Percentiles rank a stretch among this genome's conserved stretches.
phyloP scores from a whole-genome alignment of 1,140 invertebrate genomes.

The Patella vulgata region DNA sequence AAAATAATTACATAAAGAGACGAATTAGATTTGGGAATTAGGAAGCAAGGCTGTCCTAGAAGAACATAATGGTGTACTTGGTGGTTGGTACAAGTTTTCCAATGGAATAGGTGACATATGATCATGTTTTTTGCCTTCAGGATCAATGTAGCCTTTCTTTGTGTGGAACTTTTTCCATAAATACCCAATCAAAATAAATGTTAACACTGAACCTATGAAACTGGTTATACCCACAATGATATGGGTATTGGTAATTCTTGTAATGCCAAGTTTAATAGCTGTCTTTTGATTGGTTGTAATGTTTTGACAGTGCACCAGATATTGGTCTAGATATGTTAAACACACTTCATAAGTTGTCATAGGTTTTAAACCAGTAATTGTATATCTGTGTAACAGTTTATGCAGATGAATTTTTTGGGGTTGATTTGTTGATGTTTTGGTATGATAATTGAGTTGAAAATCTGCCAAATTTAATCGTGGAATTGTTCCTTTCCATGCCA shows the following conservation, averaged over 20 bases:
- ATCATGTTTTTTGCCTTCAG: conserved; percentile 42
- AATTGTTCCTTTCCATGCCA: conserved; percentile 68
- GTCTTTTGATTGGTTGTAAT: conserved; percentile 50
- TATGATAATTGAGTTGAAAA: conserved; percentile 65
- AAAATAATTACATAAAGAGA: too few relatives aligned
- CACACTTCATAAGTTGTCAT: conserved; percentile 67
- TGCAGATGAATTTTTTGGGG: conserved; percentile 43
- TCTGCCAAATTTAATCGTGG: conserved; percentile 58
- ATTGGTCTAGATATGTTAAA: conserved; percentile 60
- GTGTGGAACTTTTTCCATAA: conserved; percentile 57
- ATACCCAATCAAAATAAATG: conserved; percentile 52
- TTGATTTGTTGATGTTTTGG: conserved; percentile 6
- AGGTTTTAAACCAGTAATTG: conserved; percentile 65
- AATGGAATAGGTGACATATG: conserved; percentile 63
- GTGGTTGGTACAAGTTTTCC: conserved; percentile 59
- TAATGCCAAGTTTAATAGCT: conserved; percentile 55
- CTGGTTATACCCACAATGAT: conserved; percentile 58
- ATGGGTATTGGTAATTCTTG: conserved; percentile 33
- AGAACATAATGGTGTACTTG: conserved; percentile 51
- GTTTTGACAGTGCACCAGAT: conserved; percentile 65
- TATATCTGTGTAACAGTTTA: conserved; percentile 59
- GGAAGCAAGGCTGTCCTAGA: conserved; percentile 57
- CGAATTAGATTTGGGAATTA: conserved; percentile 41
- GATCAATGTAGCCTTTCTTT: conserved; percentile 62
- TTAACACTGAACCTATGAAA: conserved; percentile 46